Conservation (phyloP, 2,797 vertebrate species). For the Parambassis ranga region DNA sequence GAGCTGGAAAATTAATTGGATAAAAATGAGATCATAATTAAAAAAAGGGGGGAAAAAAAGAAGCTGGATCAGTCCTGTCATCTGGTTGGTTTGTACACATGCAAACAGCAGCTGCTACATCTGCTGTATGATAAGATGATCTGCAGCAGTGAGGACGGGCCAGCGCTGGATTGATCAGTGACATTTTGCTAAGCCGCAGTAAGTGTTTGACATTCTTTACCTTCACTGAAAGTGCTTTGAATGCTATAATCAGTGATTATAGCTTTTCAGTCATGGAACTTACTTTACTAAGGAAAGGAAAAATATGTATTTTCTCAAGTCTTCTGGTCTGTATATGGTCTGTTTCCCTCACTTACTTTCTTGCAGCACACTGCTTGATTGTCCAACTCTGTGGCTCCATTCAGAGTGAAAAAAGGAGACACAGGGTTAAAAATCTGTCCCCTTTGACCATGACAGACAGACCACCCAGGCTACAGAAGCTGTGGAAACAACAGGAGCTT, state of each 20-base stretch:
- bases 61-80: too few relatives aligned
- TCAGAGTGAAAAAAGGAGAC: conserved; percentile 26
- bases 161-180: conserved; percentile 12
- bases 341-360: neutral
- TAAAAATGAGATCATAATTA: too few relatives aligned
- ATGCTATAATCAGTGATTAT: conserved; percentile 10
- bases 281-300: too few relatives aligned
- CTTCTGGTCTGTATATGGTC: neutral
- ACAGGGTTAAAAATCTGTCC: conserved; percentile 11
- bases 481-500: conserved; percentile 35
- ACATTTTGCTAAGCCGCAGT: conserved; percentile 11
- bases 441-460: conserved; percentile 37
- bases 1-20: conserved; percentile 13
- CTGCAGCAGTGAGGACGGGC: conserved; percentile 11
- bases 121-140: conserved; percentile 33
- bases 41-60: too few relatives aligned
- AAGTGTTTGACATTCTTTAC: conserved; percentile 8
- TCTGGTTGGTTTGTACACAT: conserved; percentile 11
- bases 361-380: conserved; percentile 19
- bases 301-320: too few relatives aligned
- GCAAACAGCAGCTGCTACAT: conserved; percentile 37
- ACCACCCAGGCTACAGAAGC: conserved; percentile 37
- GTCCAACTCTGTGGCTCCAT: conserved; percentile 17
- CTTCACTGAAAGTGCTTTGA: neutral
- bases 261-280: neutral